Percentiles rank a stretch among this genome's conserved stretches.
Evolutionary conservation across 1,140 invertebrate species (phyloP).

Genomic region (Phocides pigmalion): DNA sequence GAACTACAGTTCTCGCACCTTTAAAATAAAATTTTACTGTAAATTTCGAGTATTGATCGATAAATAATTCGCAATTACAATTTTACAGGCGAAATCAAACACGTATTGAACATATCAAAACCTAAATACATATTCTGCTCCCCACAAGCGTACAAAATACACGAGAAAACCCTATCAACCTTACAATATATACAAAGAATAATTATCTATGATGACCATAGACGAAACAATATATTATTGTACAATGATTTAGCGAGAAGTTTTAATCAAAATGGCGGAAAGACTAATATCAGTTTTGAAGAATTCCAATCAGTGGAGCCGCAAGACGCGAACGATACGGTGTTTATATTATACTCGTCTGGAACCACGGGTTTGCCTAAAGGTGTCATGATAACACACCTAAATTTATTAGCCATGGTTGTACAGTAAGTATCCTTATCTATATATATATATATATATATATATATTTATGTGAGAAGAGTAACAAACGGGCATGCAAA

Average conservation of each 20-base stretch:
- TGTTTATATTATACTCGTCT: constrained; percentile 85
- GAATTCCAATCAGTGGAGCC: constrained; percentile 63
- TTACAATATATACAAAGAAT: constrained; percentile 45
- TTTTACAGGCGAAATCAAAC: constrained; percentile 78
- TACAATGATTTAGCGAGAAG: constrained; percentile 55
- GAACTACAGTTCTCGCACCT: too few species aligned
- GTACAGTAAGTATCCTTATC: constrained; percentile 39
- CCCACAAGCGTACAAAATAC: constrained; percentile 44
- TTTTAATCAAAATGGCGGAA: neutral
- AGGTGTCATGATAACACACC: constrained; percentile 90
- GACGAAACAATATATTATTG: constrained; percentile 17
- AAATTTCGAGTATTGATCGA: too few species aligned
- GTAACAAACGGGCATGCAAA: too few species aligned
- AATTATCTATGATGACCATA: constrained; percentile 51
- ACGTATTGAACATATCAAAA: constrained; percentile 79
- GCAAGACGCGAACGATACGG: constrained; percentile 58
- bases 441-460: too few species aligned
- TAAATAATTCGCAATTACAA: too few species aligned
- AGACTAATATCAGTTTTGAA: constrained; percentile 45
- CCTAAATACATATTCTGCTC: constrained; percentile 80
- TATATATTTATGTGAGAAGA: too few species aligned
- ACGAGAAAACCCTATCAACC: constrained; percentile 41
- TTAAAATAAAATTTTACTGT: too few species aligned
- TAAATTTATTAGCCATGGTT: constrained; percentile 80
- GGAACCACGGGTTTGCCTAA: constrained; percentile 92